Conservation (phyloP, 2,113 vertebrate genomes). For the Amia ocellicauda region DNA sequence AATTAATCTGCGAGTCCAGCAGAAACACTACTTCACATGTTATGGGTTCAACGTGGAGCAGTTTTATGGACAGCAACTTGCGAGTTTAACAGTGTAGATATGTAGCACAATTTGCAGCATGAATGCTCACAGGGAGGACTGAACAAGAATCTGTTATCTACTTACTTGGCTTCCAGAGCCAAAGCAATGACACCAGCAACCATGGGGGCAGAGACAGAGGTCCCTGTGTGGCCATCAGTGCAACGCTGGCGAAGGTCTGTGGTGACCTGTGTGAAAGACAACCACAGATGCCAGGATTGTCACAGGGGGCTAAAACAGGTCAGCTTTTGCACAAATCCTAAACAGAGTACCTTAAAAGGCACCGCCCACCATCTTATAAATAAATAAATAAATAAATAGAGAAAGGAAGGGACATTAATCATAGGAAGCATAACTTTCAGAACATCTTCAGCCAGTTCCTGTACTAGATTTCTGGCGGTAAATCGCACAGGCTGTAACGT, state of each 20-base stretch:
- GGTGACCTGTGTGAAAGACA: conserved; percentile 67
- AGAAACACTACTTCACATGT: background rate
- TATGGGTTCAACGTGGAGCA: background rate
- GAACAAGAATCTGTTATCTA: background rate
- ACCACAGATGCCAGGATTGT: background rate
- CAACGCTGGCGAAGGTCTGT: conserved; percentile 79
- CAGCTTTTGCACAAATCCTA: background rate
- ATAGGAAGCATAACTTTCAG: no score
- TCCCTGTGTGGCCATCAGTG: conserved; percentile 80
- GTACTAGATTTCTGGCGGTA: no score
- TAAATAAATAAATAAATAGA: no score
- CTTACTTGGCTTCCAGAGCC: conserved; percentile 86
- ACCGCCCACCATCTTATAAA: no score
- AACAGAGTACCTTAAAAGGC: background rate
- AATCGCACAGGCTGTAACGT: background rate
- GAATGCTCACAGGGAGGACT: no score
- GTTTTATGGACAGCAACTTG: background rate
- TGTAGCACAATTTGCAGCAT: no score
- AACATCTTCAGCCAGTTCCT: no score
- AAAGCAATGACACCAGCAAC: conserved; percentile 81
- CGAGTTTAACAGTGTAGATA: no score
- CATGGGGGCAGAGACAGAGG: conserved; percentile 83
- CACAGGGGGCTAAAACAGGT: background rate
- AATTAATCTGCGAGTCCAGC: background rate
- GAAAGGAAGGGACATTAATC: no score